Conservation (phyloP, 2,888 invertebrate genomes). For the Sicus ferrugineus region DNA sequence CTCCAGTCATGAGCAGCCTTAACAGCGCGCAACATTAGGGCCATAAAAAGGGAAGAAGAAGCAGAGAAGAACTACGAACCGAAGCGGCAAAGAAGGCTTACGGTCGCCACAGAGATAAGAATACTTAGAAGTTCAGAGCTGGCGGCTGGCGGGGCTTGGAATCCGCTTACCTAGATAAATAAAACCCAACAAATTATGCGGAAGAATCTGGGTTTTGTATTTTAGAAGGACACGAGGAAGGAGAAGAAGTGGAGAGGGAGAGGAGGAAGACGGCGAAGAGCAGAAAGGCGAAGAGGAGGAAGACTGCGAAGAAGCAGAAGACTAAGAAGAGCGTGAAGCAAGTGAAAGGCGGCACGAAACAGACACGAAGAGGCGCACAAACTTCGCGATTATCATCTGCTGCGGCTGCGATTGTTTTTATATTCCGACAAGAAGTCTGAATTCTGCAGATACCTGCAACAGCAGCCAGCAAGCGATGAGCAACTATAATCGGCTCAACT, state of each 20-base stretch:
- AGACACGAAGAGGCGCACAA: too few relatives aligned
- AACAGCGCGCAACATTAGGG: not conserved
- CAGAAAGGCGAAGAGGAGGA: not conserved
- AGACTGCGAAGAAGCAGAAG: not conserved
- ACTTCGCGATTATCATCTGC: conserved; percentile 13
- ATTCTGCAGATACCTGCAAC: not conserved
- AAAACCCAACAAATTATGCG: not conserved
- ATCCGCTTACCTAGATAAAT: not conserved
- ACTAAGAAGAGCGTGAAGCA: too few relatives aligned
- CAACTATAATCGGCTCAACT: not conserved
- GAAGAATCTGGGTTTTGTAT: not conserved
- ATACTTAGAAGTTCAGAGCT: conserved; percentile 9
- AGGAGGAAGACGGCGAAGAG: not conserved
- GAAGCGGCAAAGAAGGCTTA: not conserved
- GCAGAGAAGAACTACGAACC: not conserved
- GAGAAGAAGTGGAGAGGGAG: not conserved
- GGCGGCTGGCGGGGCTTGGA: not conserved
- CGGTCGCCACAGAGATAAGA: conserved; percentile 3
- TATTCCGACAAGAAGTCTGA: conserved; percentile 1
- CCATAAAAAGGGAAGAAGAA: not conserved
- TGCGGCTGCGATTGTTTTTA: not conserved
- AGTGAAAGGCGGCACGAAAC: not conserved
- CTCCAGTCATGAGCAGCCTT: not conserved
- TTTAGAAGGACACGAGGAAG: not conserved
- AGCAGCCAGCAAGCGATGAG: not conserved